Base-by-base conservation (phyloP, 1,140 invertebrate genomes). In the Caenorhabditis brenneri region DNA sequence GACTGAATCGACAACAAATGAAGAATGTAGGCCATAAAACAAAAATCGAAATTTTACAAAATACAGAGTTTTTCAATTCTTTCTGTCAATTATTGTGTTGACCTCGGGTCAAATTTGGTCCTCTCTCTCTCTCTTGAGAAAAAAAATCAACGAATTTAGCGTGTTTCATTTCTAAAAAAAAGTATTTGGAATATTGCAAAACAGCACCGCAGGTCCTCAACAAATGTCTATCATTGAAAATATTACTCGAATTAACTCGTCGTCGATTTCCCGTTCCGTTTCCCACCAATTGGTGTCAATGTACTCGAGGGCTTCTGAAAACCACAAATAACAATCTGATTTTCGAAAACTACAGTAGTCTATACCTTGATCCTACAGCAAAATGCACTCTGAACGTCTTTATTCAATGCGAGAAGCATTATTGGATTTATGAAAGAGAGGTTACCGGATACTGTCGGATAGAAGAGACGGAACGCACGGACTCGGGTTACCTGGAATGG, bases 371-470 rank as follows among this genome's bases (percentile, higher is more conserved):
- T 36, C 29, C 29, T 24, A 46, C 60, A 65, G 24, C 60, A 42
- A 74, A 74, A 42, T n/a, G 36, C 65, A n/a, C 10, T 42, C n/a
- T 74, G 65, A 7, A 74, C 65, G 33, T 74, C 65, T n/a, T 42
- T 39, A 42, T 74, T 74, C n/a, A 74, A 7, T 9, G 36, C 42
- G 15, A 74, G n/a, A 12, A 74, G 29, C 65, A 74, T 74, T 6
- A 74, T 74, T 42, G 65, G 65, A 24, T 74, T 74, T n/a, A 74
- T 74, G 24, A 74, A 74, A 9, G 65, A 74, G 15, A 74, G n/a
- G n/a, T 74, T 74, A 6, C 65, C 65, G 0, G 65, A 74, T 74
- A 74, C 36, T 7, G 65, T 74, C 22, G 65, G 65, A 46, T 74
- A 74, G n/a, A 19, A 74, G n/a, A 74, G 65, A 27, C 65, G 65